A percentile compares a stretch with the other conserved stretches of the same genome.
Conservation (phyloP, 2,888 invertebrate species). For the Carabus problematicus region DNA sequence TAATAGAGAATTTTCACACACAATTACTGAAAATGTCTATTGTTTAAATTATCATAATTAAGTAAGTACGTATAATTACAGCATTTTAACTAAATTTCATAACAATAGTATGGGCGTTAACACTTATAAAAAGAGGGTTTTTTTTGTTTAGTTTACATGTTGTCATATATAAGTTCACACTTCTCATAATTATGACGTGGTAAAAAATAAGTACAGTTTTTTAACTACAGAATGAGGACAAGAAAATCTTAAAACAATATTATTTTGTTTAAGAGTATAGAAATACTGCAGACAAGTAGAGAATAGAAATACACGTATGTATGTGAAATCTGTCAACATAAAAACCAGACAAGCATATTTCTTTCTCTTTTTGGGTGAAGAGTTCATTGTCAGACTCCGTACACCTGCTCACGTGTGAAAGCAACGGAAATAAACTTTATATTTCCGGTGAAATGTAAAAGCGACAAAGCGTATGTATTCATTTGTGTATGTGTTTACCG, state of each 20-base stretch:
- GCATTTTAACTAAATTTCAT: too few relatives aligned
- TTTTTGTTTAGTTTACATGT: too few relatives aligned
- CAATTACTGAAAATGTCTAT: too few relatives aligned
- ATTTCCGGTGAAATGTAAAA: conserved; percentile 28
- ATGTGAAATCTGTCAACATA: neutral
- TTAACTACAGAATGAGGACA: too few relatives aligned
- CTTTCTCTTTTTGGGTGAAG: neutral
- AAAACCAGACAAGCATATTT: neutral
- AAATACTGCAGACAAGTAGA: conserved; percentile 9
- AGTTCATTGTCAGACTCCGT: conserved; percentile 16
- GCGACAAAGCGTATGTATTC: conserved; percentile 10
- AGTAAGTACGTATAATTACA: too few relatives aligned
- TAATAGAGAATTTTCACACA: too few relatives aligned
- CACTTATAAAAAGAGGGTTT: too few relatives aligned
- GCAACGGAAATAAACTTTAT: conserved; percentile 36
- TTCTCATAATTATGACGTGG: too few relatives aligned
- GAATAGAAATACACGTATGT: conserved; percentile 9
- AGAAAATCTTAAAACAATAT: neutral
- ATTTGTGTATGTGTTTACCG: neutral
- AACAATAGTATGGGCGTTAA: too few relatives aligned
- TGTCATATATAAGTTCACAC: too few relatives aligned
- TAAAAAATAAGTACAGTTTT: too few relatives aligned
- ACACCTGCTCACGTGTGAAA: conserved; percentile 31
- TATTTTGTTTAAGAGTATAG: neutral
- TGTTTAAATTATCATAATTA: too few relatives aligned